phyloP scores from a whole-genome alignment of 2,888 invertebrate species.

The Halictus ligatus region DNA sequence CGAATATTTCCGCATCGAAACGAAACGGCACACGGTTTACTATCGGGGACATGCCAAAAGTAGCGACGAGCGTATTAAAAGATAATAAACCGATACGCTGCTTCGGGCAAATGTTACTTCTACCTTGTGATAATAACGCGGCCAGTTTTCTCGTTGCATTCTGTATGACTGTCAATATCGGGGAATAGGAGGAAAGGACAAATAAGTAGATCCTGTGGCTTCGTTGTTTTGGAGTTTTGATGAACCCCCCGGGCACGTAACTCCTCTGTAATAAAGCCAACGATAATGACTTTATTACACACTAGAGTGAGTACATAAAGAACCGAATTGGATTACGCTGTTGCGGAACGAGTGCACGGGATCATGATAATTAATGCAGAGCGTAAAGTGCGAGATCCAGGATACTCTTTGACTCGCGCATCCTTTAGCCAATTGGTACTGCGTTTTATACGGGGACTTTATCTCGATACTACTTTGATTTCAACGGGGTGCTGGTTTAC shows the following conservation, averaged over 20 bases:
- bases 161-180: neutral
- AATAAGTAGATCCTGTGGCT: neutral
- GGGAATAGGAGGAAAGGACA: neutral
- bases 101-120: conserved; percentile 39
- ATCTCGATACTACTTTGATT: neutral
- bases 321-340: neutral
- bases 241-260: neutral
- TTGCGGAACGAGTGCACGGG: neutral
- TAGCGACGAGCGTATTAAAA: conserved; percentile 40
- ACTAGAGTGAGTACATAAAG: neutral
- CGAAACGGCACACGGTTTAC: neutral
- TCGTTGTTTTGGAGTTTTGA: neutral
- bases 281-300: conserved; percentile 2
- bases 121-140: conserved; percentile 44
- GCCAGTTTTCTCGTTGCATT: neutral
- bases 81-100: conserved; percentile 35
- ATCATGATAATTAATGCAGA: neutral
- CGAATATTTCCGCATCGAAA: conserved; percentile 1
- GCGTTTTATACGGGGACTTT: neutral
- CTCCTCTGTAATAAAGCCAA: neutral
- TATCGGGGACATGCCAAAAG: neutral
- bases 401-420: neutral
- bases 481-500: too few relatives aligned
- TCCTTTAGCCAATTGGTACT: neutral
- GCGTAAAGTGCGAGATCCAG: neutral